A percentile compares a stretch with the other conserved stretches of the same genome.
phyloP scores from a whole-genome alignment of 2,797 vertebrate genomes.

The Cetoscarus ocellatus region DNA sequence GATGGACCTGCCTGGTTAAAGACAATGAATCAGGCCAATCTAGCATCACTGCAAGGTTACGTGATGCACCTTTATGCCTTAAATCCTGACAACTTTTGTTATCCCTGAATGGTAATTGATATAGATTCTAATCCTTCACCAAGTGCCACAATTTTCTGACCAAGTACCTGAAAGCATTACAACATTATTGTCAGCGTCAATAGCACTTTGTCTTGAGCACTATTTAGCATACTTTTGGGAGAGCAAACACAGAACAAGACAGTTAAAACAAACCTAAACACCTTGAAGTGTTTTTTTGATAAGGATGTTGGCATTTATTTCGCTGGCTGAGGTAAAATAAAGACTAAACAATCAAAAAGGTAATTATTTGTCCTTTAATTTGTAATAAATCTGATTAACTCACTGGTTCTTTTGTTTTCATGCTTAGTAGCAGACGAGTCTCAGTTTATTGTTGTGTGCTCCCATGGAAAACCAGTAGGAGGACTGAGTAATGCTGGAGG shows the following conservation, averaged over 20 bases:
- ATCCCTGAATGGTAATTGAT: not conserved
- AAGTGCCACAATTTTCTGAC: not conserved
- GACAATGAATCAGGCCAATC: too few relatives aligned
- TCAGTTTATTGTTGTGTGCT: constrained; percentile 57
- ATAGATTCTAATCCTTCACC: not conserved
- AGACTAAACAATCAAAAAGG: not conserved
- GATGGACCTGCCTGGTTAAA: too few relatives aligned
- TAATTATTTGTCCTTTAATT: not conserved
- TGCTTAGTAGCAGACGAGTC: constrained; percentile 30
- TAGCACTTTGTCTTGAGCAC: not conserved
- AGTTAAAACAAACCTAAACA: too few relatives aligned
- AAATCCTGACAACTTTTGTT: too few relatives aligned
- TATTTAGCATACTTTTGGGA: not conserved
- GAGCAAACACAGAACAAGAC: too few relatives aligned
- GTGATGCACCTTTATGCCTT: too few relatives aligned
- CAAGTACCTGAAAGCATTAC: not conserved
- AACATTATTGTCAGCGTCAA: not conserved
- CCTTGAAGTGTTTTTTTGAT: too few relatives aligned
- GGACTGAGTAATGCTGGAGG: constrained; percentile 61
- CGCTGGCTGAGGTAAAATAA: not conserved
- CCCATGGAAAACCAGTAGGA: constrained; percentile 73
- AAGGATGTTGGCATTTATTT: too few relatives aligned
- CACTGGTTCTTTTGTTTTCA: constrained; percentile 14
- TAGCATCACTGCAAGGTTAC: too few relatives aligned
- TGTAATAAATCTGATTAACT: constrained; percentile 3